Base-by-base conservation (phyloP, 2,888 invertebrate species). In the Petrolisthes cinctipes region DNA sequence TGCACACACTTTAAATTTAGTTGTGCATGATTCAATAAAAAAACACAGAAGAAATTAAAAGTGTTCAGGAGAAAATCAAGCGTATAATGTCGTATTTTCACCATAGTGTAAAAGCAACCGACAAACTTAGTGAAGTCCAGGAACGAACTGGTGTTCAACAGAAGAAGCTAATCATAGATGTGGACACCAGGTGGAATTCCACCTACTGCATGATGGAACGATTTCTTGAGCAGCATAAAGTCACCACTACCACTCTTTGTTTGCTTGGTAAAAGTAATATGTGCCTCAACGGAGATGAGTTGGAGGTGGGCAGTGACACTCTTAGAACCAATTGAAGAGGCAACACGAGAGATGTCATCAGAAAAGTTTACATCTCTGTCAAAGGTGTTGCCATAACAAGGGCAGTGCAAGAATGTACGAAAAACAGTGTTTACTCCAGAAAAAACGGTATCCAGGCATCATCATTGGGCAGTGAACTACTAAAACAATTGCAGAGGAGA, bases 151-250 rank as follows among this genome's bases (percentile, higher is more conserved):
- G 51, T 53, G 53, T 54, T 17, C 54, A 51, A 54, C 5, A 4
- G 7, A 73, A 83, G 54, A 83, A 73, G n/a, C 76, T 83, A n/a
- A 53, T 83, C 9, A 68, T 68, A 57, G 75, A 83, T 56, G 83
- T 83, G 23, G 75, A 83, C 23, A 83, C 83, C 54, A 83, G 83
- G 56, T 85, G 80, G 85, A 85, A 66, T n/a, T 81, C 81, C n/a
- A 81, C 81, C 6, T 71, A n/a, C n/a, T 71, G n/a, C n/a, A 71
- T 83, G 83, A 79, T 85, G 80, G 85, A 85, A 51, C 51, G 85
- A 51, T 85, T 61, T 53, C 23, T 79, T 5, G 79, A 85, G 17
- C 85, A 85, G 20, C 53, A 68, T 37, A 71, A 80, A 66, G n/a
- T 54, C 53, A 57, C 79, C 17, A 85, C 80, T 17, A 83, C 83